phyloP scores from a whole-genome alignment of 2,797 vertebrate species.

The Onychomys arenicola region DNA sequence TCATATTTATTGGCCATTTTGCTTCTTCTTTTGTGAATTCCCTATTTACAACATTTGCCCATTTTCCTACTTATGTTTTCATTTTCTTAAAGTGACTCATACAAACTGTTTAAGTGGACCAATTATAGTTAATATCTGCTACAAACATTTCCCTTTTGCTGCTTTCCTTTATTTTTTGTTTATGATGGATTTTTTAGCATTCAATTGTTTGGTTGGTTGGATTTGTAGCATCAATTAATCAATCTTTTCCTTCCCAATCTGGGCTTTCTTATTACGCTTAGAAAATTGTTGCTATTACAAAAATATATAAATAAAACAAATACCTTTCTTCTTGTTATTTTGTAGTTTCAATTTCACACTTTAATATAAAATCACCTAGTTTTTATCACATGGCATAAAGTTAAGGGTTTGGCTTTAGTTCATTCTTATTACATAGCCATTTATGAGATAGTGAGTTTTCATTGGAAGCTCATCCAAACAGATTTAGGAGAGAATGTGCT shows the following conservation, averaged over 20 bases:
- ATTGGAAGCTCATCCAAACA: slow-evolving; percentile 50
- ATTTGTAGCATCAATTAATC: slow-evolving; percentile 51
- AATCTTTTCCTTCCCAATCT: slow-evolving; percentile 49
- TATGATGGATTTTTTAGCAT: slow-evolving; percentile 56
- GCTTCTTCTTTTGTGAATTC: slow-evolving; percentile 58
- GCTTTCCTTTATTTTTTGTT: slow-evolving; percentile 56
- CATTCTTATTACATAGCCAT: slow-evolving; percentile 12
- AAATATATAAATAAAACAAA: slow-evolving; percentile 51
- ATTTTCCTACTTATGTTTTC: slow-evolving; percentile 58
- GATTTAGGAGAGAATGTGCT: slow-evolving; percentile 43
- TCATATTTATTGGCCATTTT: slow-evolving; percentile 43
- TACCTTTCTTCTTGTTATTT: slow-evolving; percentile 48
- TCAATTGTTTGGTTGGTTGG: neutral
- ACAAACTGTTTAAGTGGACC: slow-evolving; percentile 41
- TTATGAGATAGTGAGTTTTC: slow-evolving; percentile 53
- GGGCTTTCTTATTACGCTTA: slow-evolving; percentile 48
- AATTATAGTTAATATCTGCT: slow-evolving; percentile 55
- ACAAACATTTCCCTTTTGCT: slow-evolving; percentile 37
- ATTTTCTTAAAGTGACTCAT: slow-evolving; percentile 47
- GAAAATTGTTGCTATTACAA: slow-evolving; percentile 39
- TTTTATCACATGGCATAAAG: neutral
- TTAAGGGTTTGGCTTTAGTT: slow-evolving; percentile 57
- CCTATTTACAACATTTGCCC: slow-evolving; percentile 33
- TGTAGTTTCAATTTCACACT: slow-evolving; percentile 54
- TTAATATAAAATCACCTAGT: slow-evolving; percentile 57